A percentile compares a stretch with the other conserved stretches of the same genome.
Evolutionary conservation across 2,113 vertebrate species (phyloP).

Genomic region (Ammodytes marinus): DNA sequence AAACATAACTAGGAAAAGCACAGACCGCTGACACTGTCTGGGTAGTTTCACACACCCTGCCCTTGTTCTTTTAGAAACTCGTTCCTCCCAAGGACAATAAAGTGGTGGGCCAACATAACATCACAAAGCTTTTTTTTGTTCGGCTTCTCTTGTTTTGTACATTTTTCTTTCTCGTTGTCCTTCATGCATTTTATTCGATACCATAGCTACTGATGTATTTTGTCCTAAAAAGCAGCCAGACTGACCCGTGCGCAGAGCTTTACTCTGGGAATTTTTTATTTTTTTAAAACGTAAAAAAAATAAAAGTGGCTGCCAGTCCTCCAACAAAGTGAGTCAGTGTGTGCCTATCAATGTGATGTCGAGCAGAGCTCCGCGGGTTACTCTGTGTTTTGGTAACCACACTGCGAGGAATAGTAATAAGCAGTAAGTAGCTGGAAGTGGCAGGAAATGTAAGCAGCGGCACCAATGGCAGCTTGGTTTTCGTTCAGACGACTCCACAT

Average conservation of each 20-base stretch:
- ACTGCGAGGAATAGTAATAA: conserved; percentile 64
- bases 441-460: conserved; percentile 72
- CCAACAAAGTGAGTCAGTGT: conserved; percentile 51
- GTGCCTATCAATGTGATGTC: conserved; percentile 61
- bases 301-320: conserved; percentile 52
- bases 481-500: conserved; percentile 55
- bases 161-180: not conserved
- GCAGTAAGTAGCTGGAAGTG: conserved; percentile 71
- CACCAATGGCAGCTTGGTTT: conserved; percentile 35
- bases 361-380: conserved; percentile 54
- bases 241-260: conserved; percentile 39
- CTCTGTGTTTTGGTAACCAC: conserved; percentile 69
- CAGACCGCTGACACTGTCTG: conserved; percentile 74
- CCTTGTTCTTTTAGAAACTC: conserved; percentile 47
- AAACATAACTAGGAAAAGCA: conserved; percentile 65
- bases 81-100: conserved; percentile 55
- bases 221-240: conserved; percentile 33
- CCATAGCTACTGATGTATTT: conserved; percentile 34
- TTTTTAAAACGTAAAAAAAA: conserved; percentile 56
- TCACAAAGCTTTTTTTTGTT: conserved; percentile 9
- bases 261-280: not conserved
- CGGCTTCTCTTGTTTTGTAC: not conserved
- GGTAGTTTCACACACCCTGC: conserved; percentile 66
- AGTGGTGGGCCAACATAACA: conserved; percentile 7
- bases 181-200: conserved; percentile 4